Base-by-base conservation (phyloP, 2,888 invertebrate species). In the Nephrocerus scutellatus region DNA sequence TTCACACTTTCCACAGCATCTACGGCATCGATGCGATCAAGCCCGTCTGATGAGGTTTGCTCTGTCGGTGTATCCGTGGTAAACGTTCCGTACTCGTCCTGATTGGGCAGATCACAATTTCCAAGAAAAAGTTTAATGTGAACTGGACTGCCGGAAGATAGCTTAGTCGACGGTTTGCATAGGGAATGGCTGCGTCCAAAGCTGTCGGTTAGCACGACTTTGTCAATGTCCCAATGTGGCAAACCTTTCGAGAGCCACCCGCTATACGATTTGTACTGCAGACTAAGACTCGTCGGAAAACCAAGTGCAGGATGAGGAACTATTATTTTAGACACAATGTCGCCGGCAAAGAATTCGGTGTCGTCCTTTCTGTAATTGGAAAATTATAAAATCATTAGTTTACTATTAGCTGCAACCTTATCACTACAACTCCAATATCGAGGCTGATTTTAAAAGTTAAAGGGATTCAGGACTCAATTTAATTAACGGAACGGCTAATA, bases 231-330 rank as follows among this genome's bases (percentile, higher is more conserved):
- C 77, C 91, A 83, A 39, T 80, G 75, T 23, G 81, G 78, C 39
- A 87, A 72, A 2, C 89, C 90, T 14, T 85, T 86, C 20, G 84
- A 85, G 39, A 91, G 74, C 92, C 92, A 92, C 10, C 91, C 91
- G 49, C 83, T 83, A 70, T 91, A 91, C 0, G 87, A 87, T 6
- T 83, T 84, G 68, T 92, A 92, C 51, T 83, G 77, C 14, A 92
- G 73, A 57, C 85, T 78, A 2, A 83, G 76, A 19, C 78, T 76
- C 35, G 77, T 72, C 12, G 85, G 80, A 50, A 82, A 83, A 12
- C 82, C 77, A 43, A 91, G 70, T 15, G 84, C 84, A 1, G 91
- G 91, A 72, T 91, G 91, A 4, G 90, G 89, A 3, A 92, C 91
- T 24, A 91, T 72, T 46, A 92, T 85, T 59, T 84, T 79, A 5